Conservation (phyloP, 2,113 vertebrate genomes). For the Odontophorus gujanensis region DNA sequence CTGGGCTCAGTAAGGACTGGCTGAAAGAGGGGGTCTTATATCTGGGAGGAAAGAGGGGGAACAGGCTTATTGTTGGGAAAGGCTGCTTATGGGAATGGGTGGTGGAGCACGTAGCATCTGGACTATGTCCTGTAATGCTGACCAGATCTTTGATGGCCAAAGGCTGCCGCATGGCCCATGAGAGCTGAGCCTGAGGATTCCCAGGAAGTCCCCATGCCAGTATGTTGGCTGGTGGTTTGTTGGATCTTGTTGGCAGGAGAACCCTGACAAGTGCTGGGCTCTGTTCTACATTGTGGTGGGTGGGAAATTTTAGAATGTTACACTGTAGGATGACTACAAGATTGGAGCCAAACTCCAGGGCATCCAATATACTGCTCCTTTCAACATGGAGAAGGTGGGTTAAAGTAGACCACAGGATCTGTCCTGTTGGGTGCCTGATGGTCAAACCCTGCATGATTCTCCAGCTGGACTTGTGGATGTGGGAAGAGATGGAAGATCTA, state of each 20-base stretch:
- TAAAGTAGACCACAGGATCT: neutral
- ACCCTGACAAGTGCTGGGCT: neutral
- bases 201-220: neutral
- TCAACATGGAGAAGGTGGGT: accelerated
- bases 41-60: neutral
- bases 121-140: neutral
- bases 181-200: too few relatives aligned
- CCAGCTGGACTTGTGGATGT: too few relatives aligned
- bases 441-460: neutral
- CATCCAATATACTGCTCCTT: neutral
- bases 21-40: neutral
- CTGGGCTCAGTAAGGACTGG: conserved; percentile 80
- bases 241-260: neutral
- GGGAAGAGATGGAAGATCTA: neutral
- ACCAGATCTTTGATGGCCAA: neutral
- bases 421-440: too few relatives aligned
- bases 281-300: neutral
- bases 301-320: neutral
- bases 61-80: neutral
- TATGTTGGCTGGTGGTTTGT: neutral
- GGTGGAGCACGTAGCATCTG: neutral
- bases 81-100: neutral
- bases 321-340: neutral
- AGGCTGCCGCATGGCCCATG: neutral
- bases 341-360: neutral